phyloP scores from a whole-genome alignment of 2,797 vertebrate genomes.

The Telmatherina bonti region DNA sequence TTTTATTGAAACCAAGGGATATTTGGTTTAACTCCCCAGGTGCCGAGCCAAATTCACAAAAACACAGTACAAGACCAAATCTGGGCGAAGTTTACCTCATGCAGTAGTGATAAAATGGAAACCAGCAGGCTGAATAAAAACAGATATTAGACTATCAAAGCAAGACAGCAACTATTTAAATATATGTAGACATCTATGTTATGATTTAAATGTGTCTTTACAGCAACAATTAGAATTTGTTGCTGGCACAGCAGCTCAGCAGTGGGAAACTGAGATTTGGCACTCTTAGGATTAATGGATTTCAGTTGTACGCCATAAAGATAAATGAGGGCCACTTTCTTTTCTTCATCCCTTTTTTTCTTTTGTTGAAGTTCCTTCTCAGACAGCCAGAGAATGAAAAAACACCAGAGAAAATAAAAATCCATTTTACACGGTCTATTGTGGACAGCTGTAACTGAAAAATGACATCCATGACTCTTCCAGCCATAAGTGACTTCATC shows the following conservation, averaged over 20 bases:
- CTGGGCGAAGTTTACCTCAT: slow-evolving; percentile 51
- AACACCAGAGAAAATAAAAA: slow-evolving; percentile 29
- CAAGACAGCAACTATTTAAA: slow-evolving; percentile 17
- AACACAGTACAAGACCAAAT: slow-evolving; percentile 65
- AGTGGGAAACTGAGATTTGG: slow-evolving; percentile 11
- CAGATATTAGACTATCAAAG: slow-evolving; percentile 11
- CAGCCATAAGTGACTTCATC: slow-evolving; percentile 36
- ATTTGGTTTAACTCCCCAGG: slow-evolving; percentile 61
- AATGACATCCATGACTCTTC: slow-evolving; percentile 36
- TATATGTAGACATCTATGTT: slow-evolving; percentile 39
- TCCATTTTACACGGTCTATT: slow-evolving; percentile 36
- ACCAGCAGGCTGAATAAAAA: slow-evolving; percentile 20
- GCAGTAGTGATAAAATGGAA: slow-evolving; percentile 27
- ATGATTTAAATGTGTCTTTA: slow-evolving; percentile 48
- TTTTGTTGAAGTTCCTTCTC: slow-evolving; percentile 26
- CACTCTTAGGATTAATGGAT: slow-evolving; percentile 31
- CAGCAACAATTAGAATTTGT: slow-evolving; percentile 26
- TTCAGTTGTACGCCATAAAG: slow-evolving; percentile 30
- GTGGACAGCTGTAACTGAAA: slow-evolving; percentile 58
- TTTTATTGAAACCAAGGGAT: slow-evolving; percentile 55
- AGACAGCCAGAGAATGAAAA: slow-evolving; percentile 38
- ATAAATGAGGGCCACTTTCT: slow-evolving; percentile 25
- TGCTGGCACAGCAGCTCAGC: slow-evolving; percentile 8
- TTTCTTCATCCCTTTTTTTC: slow-evolving; percentile 22
- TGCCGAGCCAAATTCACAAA: slow-evolving; percentile 54